These are phyloP conservation scores for Macrotis lagotis DNA, from an alignment of 2,113 vertebrate genomes.

Conservation along the genomic window DNA sequence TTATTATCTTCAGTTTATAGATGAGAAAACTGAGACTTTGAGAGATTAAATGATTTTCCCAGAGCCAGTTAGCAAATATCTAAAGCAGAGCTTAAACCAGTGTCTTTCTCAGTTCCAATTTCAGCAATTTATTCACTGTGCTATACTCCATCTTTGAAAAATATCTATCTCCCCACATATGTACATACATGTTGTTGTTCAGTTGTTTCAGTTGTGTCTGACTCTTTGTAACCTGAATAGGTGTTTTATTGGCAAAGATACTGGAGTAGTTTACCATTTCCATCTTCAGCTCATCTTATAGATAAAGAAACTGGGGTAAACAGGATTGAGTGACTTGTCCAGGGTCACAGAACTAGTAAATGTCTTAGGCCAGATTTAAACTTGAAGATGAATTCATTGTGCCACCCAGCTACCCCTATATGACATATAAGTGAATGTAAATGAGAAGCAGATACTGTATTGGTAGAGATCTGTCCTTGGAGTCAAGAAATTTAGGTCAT, in stretches of 20 bases:
- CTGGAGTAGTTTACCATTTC: background rate
- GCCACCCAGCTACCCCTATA: background rate
- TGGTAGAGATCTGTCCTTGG: background rate
- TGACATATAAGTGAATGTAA: background rate
- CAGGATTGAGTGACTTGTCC: background rate
- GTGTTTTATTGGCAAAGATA: background rate
- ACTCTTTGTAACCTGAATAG: too few species aligned
- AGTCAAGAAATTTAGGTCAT: background rate
- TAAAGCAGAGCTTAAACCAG: background rate
- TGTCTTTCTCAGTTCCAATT: background rate
- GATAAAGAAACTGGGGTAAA: background rate
- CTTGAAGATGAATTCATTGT: background rate
- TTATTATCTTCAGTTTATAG: background rate
- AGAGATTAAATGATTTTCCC: background rate
- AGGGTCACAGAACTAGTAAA: background rate
- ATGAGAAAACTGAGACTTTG: background rate
- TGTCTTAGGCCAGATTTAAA: background rate
- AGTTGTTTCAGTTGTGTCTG: too few species aligned
- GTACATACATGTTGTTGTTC: background rate
- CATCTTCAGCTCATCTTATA: background rate
- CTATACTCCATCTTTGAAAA: background rate
- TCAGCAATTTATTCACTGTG: background rate
- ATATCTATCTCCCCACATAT: accelerated
- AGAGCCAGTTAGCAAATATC: background rate
- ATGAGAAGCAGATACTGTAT: background rate